phyloP scores from a whole-genome alignment of 2,888 invertebrate species.

The Plagiodera versicolora region DNA sequence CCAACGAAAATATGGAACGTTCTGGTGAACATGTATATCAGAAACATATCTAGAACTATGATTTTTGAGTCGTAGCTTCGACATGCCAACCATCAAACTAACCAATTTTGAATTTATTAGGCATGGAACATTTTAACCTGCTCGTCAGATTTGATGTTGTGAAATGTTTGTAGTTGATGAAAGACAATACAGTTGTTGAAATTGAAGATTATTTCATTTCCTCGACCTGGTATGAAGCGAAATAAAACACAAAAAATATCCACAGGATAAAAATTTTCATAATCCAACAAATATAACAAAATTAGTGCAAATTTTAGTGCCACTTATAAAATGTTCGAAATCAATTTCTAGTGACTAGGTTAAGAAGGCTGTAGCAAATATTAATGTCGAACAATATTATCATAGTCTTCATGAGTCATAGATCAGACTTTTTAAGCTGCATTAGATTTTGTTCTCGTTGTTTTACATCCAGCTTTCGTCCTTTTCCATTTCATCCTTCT shows the following conservation, averaged over 20 bases:
- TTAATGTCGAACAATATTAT: no score
- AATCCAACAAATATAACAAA: no score
- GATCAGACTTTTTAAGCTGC: not conserved
- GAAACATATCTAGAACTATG: no score
- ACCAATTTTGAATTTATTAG: not conserved
- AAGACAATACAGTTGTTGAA: not conserved
- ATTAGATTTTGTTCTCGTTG: slow-evolving; percentile 17
- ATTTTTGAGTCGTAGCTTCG: not conserved
- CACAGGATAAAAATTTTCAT: no score
- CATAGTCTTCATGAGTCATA: slow-evolving; percentile 4
- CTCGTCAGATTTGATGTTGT: not conserved
- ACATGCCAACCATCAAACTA: not conserved
- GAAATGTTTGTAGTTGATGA: not conserved
- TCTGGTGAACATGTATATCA: no score
- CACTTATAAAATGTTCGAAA: not conserved
- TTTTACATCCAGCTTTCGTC: slow-evolving; percentile 63
- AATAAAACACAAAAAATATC: no score
- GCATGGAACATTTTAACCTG: not conserved
- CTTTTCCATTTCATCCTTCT: slow-evolving; percentile 89
- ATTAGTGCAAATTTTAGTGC: no score
- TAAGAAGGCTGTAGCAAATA: not conserved
- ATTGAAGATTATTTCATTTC: not conserved
- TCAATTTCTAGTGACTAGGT: not conserved
- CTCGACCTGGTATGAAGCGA: no score
- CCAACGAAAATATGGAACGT: no score